A percentile compares a stretch with the other conserved stretches of the same genome.
Conservation (phyloP, 2,113 vertebrate genomes). For the Zosterops lateralis region DNA sequence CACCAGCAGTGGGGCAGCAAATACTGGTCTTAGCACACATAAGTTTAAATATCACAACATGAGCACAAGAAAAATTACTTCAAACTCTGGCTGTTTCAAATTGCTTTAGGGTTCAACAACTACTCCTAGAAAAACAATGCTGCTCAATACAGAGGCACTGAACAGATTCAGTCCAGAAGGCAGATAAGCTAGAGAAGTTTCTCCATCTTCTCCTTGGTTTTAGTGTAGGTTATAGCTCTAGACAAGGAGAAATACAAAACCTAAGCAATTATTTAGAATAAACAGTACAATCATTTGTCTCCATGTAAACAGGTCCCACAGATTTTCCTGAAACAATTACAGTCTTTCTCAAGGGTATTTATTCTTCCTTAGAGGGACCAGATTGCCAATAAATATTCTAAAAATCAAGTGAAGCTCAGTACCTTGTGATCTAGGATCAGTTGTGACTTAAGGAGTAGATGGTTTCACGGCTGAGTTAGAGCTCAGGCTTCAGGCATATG, state of each 20-base stretch:
- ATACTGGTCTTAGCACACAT: neutral
- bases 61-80: constrained; percentile 9
- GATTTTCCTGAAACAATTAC: neutral
- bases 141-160: neutral
- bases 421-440: neutral
- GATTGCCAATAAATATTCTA: neutral
- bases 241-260: neutral
- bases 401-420: neutral
- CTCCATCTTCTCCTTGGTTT: neutral
- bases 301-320: neutral
- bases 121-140: neutral
- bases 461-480: neutral
- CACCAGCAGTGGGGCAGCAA: neutral
- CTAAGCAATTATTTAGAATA: neutral
- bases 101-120: neutral
- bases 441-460: neutral
- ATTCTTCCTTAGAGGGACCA: neutral
- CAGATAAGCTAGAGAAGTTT: neutral
- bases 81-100: neutral
- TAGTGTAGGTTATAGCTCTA: neutral
- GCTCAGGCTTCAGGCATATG: constrained; percentile 28
- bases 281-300: neutral
- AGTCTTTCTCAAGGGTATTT: neutral
- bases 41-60: neutral
- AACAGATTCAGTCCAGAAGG: neutral